Conservation (phyloP, 2,113 vertebrate species). For the Epinephelus moara region DNA sequence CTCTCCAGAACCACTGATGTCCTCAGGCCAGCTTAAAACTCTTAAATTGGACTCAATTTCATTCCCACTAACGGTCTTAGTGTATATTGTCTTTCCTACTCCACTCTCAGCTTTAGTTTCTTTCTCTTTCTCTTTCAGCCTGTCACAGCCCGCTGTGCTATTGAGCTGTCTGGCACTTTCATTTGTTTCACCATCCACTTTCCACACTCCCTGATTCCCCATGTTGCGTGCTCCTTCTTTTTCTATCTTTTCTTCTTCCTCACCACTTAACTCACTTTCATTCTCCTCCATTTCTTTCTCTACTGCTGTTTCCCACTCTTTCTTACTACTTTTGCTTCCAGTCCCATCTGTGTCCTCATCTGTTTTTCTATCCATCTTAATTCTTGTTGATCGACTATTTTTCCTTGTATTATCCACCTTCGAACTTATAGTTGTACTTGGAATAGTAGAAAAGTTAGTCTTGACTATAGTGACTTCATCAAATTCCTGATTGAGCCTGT, state of each 20-base stretch:
- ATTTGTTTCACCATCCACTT: background rate
- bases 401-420: background rate
- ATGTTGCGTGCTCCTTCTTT: background rate
- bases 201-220: background rate
- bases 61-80: slow-evolving; percentile 16
- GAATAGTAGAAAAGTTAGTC: background rate
- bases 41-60: slow-evolving; percentile 10
- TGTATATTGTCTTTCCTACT: background rate
- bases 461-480: slow-evolving; percentile 36
- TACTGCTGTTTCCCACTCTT: background rate
- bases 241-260: background rate
- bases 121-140: slow-evolving; percentile 15
- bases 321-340: background rate
- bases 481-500: slow-evolving; percentile 78
- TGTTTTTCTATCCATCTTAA: background rate
- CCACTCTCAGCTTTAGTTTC: background rate
- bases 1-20: slow-evolving; percentile 58
- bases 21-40: slow-evolving; percentile 31
- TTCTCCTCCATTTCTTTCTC: background rate
- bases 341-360: background rate
- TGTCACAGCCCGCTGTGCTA: background rate
- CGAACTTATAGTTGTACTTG: background rate
- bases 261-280: slow-evolving; percentile 11
- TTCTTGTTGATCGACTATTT: background rate
- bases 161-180: background rate